Percentiles rank a stretch among this genome's conserved stretches.
Conservation (phyloP, 1,140 invertebrate species). For the Propsilocerus akamusi region DNA sequence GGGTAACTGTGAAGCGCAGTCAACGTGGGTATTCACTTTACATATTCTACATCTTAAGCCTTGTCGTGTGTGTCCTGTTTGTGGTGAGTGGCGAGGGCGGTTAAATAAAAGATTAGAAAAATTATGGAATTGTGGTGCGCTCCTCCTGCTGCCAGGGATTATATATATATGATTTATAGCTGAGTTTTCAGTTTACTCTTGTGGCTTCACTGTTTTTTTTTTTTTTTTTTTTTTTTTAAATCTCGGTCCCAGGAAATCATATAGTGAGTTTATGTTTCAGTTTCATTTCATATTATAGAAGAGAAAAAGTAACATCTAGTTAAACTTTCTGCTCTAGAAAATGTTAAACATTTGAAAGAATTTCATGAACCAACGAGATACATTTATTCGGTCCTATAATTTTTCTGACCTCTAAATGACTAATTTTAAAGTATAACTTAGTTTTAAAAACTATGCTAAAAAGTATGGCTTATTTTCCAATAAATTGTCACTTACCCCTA, state of each 20-base stretch:
- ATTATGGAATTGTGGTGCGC: not conserved
- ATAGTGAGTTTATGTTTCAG: too few species aligned
- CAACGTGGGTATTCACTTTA: slow-evolving; percentile 79
- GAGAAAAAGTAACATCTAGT: too few species aligned
- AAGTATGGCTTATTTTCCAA: not conserved
- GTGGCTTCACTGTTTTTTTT: not conserved
- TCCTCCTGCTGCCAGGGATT: not conserved
- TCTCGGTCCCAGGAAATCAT: not conserved
- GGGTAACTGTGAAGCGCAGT: slow-evolving; percentile 63
- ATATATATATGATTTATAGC: not conserved
- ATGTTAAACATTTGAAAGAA: not conserved
- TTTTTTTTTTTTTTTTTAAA: not conserved
- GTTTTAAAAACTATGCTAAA: not conserved
- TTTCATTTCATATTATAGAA: too few species aligned
- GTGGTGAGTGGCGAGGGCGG: too few species aligned
- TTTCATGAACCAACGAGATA: not conserved
- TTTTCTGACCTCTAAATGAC: not conserved
- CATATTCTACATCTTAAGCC: slow-evolving; percentile 76
- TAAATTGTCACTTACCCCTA: slow-evolving; percentile 39
- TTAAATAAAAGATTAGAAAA: slow-evolving; percentile 6
- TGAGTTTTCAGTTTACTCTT: not conserved
- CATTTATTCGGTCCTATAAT: too few species aligned
- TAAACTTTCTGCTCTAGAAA: too few species aligned
- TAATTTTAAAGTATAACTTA: not conserved
- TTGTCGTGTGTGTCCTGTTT: slow-evolving; percentile 75